phyloP scores from a whole-genome alignment of 2,888 invertebrate genomes.

The Antheraea yamamai region DNA sequence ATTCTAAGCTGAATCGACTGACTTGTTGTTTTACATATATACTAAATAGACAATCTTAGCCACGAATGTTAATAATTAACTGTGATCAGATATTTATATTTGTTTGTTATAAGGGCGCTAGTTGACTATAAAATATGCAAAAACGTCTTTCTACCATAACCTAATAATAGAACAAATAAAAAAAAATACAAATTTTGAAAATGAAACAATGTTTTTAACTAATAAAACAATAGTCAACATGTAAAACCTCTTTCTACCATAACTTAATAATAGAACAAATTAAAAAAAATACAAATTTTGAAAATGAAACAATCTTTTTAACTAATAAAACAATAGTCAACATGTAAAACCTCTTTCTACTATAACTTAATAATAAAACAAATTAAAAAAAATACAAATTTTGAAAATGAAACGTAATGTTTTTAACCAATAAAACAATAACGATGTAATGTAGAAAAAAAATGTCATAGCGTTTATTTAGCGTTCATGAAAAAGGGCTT shows the following conservation, averaged over 20 bases:
- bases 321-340: neutral
- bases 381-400: neutral
- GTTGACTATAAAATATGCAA: neutral
- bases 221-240: neutral
- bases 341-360: neutral
- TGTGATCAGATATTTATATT: neutral
- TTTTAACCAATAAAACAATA: neutral
- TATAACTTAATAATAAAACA: neutral
- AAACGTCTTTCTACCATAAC: neutral
- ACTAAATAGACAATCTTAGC: neutral
- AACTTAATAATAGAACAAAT: neutral
- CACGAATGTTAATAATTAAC: neutral
- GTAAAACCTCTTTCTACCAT: neutral
- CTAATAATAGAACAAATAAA: neutral
- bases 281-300: neutral
- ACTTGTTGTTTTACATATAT: neutral
- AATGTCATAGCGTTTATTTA: neutral
- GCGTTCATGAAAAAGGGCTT: neutral
- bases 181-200: neutral
- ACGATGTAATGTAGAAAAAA: neutral
- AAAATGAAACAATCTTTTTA: neutral
- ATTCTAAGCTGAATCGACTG: neutral
- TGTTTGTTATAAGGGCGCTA: neutral
- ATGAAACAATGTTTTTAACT: neutral
- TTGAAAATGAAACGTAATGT: neutral